phyloP scores from a whole-genome alignment of 2,888 invertebrate species.

The Limenitis camilla region DNA sequence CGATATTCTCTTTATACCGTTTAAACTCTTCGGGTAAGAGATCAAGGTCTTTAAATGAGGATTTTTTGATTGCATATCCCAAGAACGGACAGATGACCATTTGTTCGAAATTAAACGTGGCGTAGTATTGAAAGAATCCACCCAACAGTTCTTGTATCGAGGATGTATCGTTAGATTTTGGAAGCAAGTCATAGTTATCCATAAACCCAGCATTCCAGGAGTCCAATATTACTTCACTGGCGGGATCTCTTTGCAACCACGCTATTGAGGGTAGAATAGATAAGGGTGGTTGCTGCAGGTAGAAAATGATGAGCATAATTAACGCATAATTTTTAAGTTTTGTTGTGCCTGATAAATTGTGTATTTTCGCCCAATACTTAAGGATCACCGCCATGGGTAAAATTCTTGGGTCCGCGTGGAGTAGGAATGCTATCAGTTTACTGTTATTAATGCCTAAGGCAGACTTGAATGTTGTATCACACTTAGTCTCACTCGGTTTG shows the following conservation, averaged over 20 bases:
- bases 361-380: slow-evolving; percentile 83
- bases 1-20: slow-evolving; percentile 56
- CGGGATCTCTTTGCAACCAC: slow-evolving; percentile 55
- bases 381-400: slow-evolving; percentile 76
- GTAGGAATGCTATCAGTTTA: slow-evolving; percentile 75
- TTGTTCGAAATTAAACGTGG: slow-evolving; percentile 73
- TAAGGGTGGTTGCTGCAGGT: slow-evolving; percentile 76
- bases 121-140: slow-evolving; percentile 81
- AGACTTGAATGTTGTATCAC: slow-evolving; percentile 84
- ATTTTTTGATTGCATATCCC: slow-evolving; percentile 64
- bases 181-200: slow-evolving; percentile 29
- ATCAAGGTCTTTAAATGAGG: slow-evolving; percentile 43
- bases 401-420: slow-evolving; percentile 74
- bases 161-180: slow-evolving; percentile 37
- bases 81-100: slow-evolving; percentile 77
- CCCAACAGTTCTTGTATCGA: slow-evolving; percentile 70
- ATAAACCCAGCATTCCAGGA: slow-evolving; percentile 78
- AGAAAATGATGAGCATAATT: slow-evolving; percentile 79
- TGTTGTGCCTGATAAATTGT: slow-evolving; percentile 72
- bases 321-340: slow-evolving; percentile 81
- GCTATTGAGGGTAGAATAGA: slow-evolving; percentile 72
- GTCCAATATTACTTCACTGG: slow-evolving; percentile 49
- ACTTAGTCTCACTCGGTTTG: slow-evolving; percentile 72
- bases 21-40: slow-evolving; percentile 48
- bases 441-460: slow-evolving; percentile 82